Evolutionary conservation across 2,797 vertebrate species (phyloP).

Genomic region (Hippoglossus hippoglossus): DNA sequence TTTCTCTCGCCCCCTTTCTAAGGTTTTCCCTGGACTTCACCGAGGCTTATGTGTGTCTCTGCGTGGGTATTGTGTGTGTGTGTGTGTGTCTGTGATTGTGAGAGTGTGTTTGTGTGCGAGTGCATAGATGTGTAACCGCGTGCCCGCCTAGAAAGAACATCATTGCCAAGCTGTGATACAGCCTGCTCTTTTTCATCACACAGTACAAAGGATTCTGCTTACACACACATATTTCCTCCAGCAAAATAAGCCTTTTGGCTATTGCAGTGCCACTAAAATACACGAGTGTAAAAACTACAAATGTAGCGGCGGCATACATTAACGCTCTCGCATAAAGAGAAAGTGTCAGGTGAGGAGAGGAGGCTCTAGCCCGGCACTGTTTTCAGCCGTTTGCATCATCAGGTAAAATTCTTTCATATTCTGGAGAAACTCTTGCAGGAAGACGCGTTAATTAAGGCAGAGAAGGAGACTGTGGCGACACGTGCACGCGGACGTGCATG

Average conservation of each 20-base stretch:
- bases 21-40: conserved; percentile 58
- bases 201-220: conserved; percentile 77
- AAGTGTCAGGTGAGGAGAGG: conserved; percentile 65
- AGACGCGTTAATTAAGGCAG: conserved; percentile 69
- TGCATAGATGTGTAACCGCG: conserved; percentile 23
- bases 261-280: conserved; percentile 56
- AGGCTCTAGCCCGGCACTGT: conserved; percentile 44
- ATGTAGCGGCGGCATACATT: conserved; percentile 59
- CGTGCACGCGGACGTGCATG: not conserved
- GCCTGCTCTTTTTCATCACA: conserved; percentile 71
- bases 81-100: conserved; percentile 14
- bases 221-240: conserved; percentile 71
- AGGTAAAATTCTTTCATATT: conserved; percentile 79
- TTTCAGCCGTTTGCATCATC: conserved; percentile 83
- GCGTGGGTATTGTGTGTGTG: conserved; percentile 17
- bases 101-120: conserved; percentile 11
- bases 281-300: conserved; percentile 62
- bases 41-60: conserved; percentile 43
- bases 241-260: conserved; percentile 74
- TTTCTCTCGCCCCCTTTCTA: conserved; percentile 44
- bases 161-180: conserved; percentile 67
- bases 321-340: conserved; percentile 52
- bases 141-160: conserved; percentile 49
- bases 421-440: conserved; percentile 72
- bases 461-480: conserved; percentile 35